Evolutionary conservation across 2,797 vertebrate genomes (phyloP), one percentile per base, ranked within the genome.

Genomic region (Lithobates sylvaticus): DNA sequence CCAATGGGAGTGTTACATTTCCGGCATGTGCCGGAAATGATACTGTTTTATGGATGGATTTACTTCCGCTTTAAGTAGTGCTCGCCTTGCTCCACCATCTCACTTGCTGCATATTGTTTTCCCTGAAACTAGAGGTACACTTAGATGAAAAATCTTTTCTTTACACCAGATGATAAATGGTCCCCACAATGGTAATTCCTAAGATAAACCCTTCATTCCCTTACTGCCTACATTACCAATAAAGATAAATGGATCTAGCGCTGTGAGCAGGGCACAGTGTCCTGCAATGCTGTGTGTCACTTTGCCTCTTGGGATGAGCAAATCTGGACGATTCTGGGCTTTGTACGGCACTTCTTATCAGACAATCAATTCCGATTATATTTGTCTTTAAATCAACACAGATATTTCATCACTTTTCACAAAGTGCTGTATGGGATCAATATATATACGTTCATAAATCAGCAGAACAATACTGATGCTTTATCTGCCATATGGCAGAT

Each of bases 401-500:
- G 21, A 65, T 26, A n/a, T 65, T 65, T 26, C 61, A 65, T 26
- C 61, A 26, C n/a, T 26, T n/a, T 65, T 65, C 61, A 26, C n/a
- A n/a, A 23, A 15, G 21, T 21, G 23, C 61, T 26, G 8, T 26
- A n/a, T n/a, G n/a, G 32, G 32, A 65, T 65, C n/a, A 26, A 65
- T 65, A 65, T 8, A 65, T 65, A 65, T 10, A 65, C n/a, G 10
- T 65, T n/a, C 61, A 26, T 26, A 65, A 65, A 65, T 12, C 61
- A 65, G 16, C 61, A 10, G 23, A 65, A 26, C n/a, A 65, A 65
- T n/a, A 26, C 9, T 26, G 61, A 26, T n/a, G 61, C 23, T 26
- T 65, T 65, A 65, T 65, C 61, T 65, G n/a, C 61, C 61, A 65
- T 65, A 65, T 65, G 61, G 61, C 61, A 26, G n/a, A n/a, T n/a